A percentile compares a stretch with the other conserved stretches of the same genome.
Evolutionary conservation across 2,797 vertebrate genomes (phyloP).

Genomic region (Cyclura pinguis): DNA sequence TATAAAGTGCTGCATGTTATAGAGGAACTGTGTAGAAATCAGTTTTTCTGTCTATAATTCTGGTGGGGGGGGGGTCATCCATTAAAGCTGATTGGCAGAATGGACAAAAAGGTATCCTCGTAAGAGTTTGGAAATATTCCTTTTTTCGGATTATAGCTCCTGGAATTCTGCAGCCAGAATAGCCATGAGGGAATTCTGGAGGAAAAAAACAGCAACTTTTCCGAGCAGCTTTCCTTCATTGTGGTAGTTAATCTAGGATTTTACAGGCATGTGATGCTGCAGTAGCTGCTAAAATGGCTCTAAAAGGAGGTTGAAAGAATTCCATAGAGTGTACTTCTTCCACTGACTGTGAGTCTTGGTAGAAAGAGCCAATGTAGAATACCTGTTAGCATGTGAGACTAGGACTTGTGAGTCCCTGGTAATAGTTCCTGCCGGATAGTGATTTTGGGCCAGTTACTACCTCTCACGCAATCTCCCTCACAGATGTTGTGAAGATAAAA

Average conservation of each 20-base stretch:
- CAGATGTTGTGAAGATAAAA: too few species aligned
- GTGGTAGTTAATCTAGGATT: neutral
- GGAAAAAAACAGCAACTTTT: too few species aligned
- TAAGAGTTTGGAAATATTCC: too few species aligned
- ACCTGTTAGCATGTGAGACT: too few species aligned
- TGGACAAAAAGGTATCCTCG: neutral
- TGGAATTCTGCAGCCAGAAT: too few species aligned
- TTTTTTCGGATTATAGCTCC: too few species aligned
- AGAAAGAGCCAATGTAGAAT: neutral
- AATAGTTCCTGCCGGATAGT: too few species aligned
- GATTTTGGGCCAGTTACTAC: too few species aligned
- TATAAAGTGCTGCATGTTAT: neutral
- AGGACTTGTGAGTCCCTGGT: too few species aligned
- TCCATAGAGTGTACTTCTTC: neutral
- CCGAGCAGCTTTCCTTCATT: too few species aligned
- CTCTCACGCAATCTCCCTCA: too few species aligned
- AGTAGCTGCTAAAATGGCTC: neutral
- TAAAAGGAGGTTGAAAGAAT: neutral
- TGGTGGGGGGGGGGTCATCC: neutral
- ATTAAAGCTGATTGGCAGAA: neutral
- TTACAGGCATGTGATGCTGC: neutral
- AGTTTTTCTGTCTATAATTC: neutral
- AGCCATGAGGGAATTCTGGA: neutral
- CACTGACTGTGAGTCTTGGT: neutral
- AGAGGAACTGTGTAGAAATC: neutral